Conservation (phyloP, 2,797 vertebrate genomes). For the Tapirus indicus region DNA sequence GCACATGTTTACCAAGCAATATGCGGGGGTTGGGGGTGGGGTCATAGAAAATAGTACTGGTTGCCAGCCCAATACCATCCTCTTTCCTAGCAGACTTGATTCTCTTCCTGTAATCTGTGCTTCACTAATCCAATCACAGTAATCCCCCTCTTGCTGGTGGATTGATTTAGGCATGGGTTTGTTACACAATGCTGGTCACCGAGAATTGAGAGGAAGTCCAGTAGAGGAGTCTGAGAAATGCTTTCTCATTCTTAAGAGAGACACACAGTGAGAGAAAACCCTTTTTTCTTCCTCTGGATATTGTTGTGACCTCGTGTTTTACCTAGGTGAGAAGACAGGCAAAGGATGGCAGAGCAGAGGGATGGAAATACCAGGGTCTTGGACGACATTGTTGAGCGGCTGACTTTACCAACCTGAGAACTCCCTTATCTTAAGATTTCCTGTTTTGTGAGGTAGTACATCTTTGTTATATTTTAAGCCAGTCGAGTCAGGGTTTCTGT, state of each 20-base stretch:
- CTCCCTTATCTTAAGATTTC: not conserved
- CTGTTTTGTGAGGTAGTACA: not conserved
- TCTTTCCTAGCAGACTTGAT: not conserved
- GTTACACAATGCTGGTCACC: not conserved
- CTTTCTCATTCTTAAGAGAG: not conserved
- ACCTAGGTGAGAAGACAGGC: not conserved
- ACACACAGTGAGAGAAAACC: not conserved
- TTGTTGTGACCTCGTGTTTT: not conserved
- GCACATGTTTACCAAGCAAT: not conserved
- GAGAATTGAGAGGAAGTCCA: not conserved
- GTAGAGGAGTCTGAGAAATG: not conserved
- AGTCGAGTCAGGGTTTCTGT: not conserved
- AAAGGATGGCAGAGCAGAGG: not conserved
- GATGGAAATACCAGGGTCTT: not conserved
- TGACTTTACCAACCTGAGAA: not conserved
- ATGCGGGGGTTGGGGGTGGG: too few relatives aligned
- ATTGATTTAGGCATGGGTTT: not conserved
- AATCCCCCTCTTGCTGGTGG: not conserved
- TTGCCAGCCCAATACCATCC: not conserved
- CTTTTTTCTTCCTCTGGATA: not conserved
- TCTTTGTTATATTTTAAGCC: not conserved
- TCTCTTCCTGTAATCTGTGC: not conserved
- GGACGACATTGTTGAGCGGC: not conserved
- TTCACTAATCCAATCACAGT: slow-evolving; percentile 6
- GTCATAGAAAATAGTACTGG: not conserved